phyloP scores from a whole-genome alignment of 2,888 invertebrate genomes.

The Rhabditoides inermis region DNA sequence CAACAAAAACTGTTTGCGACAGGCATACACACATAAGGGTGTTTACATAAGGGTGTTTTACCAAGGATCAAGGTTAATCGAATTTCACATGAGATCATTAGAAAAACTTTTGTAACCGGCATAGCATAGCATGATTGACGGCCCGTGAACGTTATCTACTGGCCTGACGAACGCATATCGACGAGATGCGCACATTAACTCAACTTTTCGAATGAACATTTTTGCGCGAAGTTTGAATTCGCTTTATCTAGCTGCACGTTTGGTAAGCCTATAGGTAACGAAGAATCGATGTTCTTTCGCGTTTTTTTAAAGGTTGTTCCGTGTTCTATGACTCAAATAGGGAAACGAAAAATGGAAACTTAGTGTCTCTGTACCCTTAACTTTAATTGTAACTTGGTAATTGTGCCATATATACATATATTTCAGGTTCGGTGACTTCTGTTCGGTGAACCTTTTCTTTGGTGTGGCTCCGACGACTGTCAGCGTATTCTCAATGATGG shows the following conservation, averaged over 20 bases:
- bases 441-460: conserved; percentile 37
- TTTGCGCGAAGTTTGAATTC: not conserved
- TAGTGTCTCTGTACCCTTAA: not conserved
- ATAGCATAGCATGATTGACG: too few species aligned
- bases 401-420: not conserved
- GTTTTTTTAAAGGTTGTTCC: too few species aligned
- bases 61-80: not conserved
- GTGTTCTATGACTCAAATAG: too few species aligned
- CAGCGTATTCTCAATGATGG: conserved; percentile 42
- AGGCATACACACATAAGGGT: not conserved
- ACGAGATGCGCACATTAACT: too few species aligned
- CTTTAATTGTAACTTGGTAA: not conserved
- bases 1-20: not conserved
- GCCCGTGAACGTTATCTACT: too few species aligned
- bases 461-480: conserved; percentile 45
- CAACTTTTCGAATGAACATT: not conserved
- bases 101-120: not conserved
- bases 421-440: conserved; percentile 30
- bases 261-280: too few species aligned
- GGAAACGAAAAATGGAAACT: too few species aligned
- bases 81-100: not conserved
- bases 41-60: too few species aligned
- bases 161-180: too few species aligned
- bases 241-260: too few species aligned
- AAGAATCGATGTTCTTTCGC: too few species aligned